These are phyloP conservation scores for Zosterops hypoxanthus DNA, from an alignment of 2,113 vertebrate genomes.

Conservation along the genomic window DNA sequence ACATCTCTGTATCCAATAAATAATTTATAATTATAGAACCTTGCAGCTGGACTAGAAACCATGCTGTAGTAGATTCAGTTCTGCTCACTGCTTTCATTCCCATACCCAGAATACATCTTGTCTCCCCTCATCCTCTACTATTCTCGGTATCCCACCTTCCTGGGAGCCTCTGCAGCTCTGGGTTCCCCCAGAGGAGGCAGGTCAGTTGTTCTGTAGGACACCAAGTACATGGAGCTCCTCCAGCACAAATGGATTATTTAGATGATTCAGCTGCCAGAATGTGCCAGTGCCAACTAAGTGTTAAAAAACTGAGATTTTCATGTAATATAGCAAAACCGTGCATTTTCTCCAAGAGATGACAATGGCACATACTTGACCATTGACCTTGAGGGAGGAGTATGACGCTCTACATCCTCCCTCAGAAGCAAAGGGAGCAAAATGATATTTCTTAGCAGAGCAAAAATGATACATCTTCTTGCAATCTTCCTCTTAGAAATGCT, in stretches of 20 bases:
- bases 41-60: neutral
- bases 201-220: neutral
- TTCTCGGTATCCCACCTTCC: neutral
- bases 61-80: neutral
- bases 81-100: neutral
- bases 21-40: neutral
- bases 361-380: neutral
- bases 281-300: neutral
- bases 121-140: neutral
- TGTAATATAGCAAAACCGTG: neutral
- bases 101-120: neutral
- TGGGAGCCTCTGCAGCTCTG: neutral
- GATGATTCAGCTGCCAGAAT: neutral
- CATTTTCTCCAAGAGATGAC: neutral
- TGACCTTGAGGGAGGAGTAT: neutral
- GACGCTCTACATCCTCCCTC: neutral
- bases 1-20: neutral
- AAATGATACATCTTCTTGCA: conserved; percentile 11
- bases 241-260: neutral
- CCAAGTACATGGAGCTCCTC: neutral
- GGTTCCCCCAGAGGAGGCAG: neutral
- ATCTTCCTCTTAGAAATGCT: conserved; percentile 25
- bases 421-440: neutral
- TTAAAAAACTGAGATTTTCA: neutral
- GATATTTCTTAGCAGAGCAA: neutral